Percentiles rank a stretch among this genome's conserved stretches.
Conservation (phyloP, 2,113 vertebrate species). For the Gymnogyps californianus region DNA sequence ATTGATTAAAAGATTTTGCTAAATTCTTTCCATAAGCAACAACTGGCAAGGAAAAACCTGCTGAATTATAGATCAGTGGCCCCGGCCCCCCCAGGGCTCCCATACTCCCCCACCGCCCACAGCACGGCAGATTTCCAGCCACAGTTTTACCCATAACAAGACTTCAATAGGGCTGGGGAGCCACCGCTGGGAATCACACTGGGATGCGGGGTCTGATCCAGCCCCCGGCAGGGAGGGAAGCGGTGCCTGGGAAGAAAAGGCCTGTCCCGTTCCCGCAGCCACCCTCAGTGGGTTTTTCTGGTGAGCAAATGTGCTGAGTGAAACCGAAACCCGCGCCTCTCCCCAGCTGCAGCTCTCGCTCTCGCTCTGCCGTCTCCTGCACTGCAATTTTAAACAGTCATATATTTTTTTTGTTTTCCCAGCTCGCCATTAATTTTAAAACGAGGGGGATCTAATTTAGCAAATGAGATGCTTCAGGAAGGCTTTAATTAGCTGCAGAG, state of each 20-base stretch:
- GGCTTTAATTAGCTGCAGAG: constrained; percentile 16
- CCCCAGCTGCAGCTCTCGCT: neutral
- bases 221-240: neutral
- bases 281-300: neutral
- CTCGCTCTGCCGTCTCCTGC: neutral
- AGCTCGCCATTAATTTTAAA: neutral
- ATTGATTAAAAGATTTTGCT: constrained; percentile 18
- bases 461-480: neutral
- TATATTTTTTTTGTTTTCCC: neutral
- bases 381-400: neutral
- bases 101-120: fast-evolving
- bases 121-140: neutral
- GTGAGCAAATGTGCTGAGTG: neutral
- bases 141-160: neutral
- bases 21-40: neutral
- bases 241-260: neutral
- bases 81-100: neutral
- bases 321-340: neutral
- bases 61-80: constrained; percentile 19
- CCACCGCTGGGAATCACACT: neutral
- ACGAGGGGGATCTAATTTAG: neutral
- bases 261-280: fast-evolving
- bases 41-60: neutral
- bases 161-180: neutral
- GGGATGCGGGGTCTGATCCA: neutral